Base-by-base conservation (phyloP, 2,113 vertebrate genomes). In the Psittacus erithacus region DNA sequence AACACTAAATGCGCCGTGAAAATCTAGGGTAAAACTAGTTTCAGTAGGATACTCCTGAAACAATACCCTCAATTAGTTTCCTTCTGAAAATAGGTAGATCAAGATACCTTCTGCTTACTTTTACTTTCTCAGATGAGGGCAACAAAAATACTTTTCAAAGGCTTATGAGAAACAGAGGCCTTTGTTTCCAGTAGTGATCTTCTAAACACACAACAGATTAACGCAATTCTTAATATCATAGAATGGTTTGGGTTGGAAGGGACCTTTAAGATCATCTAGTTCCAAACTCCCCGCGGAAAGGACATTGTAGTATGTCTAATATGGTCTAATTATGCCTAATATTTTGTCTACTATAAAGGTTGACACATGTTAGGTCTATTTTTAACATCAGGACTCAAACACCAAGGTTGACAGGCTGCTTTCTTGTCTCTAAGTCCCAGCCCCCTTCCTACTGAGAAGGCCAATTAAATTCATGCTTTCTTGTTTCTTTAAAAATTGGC, bases 121-220 rank as follows among this genome's bases (percentile, higher is more conserved):
- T 27, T 43, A 35, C 10, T 53, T 82, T 57, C 52, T 57, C 74
- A 64, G 27, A 60, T 13, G 2, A 94, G 20, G 27, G 46, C 64
- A 82, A 38, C 19, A 89, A 43, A 84, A 76, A 13, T 14, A 38
- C 13, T 39, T 75, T 53, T 38, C 46, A 87, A 85, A 38, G 17
- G 18, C 39, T 71, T 70, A 71, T 81, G 33, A 73, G 47, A 82
- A 87, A 41, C 2, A 1, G 20, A 82, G 33, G 13, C 24, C 59
- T 89, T 12, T 5, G 5, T 27, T 92, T 67, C 20, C n/a, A 70
- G 14, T 1, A 70, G 38, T 7, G 14, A 74, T 59, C 55, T 74
- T 90, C 44, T 70, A 5, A 59, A 46, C 0, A 0, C 18, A 52
- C 11, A 74, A 46, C 0, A 28, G 3, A 82, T 6, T 28, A 73